Base-by-base conservation (phyloP, 2,797 vertebrate species). In the Typhlichthys subterraneus region DNA sequence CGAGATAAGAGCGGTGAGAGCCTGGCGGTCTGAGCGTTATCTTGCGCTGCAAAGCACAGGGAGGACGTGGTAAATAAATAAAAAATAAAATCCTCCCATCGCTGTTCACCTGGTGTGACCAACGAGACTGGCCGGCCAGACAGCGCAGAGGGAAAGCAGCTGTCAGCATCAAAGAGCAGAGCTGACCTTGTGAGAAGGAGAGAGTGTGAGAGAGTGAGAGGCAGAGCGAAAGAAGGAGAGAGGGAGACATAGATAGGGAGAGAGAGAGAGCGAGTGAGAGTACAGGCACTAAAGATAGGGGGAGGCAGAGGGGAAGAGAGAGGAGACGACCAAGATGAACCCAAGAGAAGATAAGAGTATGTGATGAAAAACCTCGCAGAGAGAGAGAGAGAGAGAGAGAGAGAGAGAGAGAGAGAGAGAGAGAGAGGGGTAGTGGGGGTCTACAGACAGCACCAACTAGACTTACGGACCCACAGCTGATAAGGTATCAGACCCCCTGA, bases 101-200 rank as follows among this genome's bases (percentile, higher is more conserved):
- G 53, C 57, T 33, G 47, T 9, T 63, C 60, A 85, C 83, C 83
- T 80, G 73, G 53, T 52, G 61, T 1, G n/a, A 60, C 69, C 67
- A 82, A 85, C 74, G 70, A 62, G 0, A 57, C 70, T 47, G 71
- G 79, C 61, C 65, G 72, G 65, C 38, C 23, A 67, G 77, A 87
- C 57, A 57, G 64, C 0, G 48, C 85, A 88, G 87, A 83, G 59
- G 12, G 59, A 59, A 5, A 67, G 52, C 59, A 47, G 76, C 80
- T 73, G 69, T 71, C 57, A 46, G 67, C 75, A 78, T 84, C 84
- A 83, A 80, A 85, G 80, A 72, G 46, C 58, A 59, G 50, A 15
- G 11, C 38, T 58, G 38, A 53, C 63, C 38, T 33, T 15, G 52
- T 63, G 52, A 63, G 48, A 57, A 63, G 59, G 63, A 62, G 63